These are phyloP conservation scores for Pangasianodon hypophthalmus DNA, from an alignment of 2,113 vertebrate genomes.

Conservation along the genomic window DNA sequence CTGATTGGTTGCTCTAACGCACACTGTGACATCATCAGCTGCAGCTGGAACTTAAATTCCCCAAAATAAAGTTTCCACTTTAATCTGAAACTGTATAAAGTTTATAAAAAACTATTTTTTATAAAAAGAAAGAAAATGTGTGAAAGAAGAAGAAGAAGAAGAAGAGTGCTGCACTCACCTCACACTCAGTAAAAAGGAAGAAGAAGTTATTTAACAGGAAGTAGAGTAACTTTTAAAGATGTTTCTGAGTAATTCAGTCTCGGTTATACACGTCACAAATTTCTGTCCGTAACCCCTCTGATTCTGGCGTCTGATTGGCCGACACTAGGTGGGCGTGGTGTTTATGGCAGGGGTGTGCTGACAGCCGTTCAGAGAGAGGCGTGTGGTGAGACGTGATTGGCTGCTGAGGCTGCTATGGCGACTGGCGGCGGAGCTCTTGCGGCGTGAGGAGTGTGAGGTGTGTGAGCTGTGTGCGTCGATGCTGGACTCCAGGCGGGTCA, in stretches of 20 bases:
- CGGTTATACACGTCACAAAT: neutral
- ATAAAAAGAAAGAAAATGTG: neutral
- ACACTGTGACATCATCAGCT: neutral
- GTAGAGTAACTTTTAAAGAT: neutral
- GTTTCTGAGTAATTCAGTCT: neutral
- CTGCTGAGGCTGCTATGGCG: constrained; percentile 27
- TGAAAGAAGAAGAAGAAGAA: too few species aligned
- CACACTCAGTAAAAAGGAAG: neutral
- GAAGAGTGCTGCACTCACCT: neutral
- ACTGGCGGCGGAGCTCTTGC: constrained; percentile 36
- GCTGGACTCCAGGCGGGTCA: constrained; percentile 43
- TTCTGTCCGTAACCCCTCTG: neutral
- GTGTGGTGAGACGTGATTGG: constrained; percentile 13
- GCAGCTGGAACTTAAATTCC: neutral
- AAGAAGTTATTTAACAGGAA: neutral
- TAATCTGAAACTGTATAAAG: neutral
- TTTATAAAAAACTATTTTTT: neutral
- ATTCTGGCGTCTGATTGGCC: neutral
- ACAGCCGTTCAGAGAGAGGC: constrained; percentile 13
- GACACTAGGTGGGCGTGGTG: neutral
- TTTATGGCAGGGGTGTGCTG: neutral
- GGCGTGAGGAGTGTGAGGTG: constrained; percentile 8
- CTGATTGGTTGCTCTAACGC: neutral
- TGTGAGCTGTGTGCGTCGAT: neutral
- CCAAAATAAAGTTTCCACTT: neutral